phyloP scores from a whole-genome alignment of 2,888 invertebrate genomes.

The Ennomos quercinarius region DNA sequence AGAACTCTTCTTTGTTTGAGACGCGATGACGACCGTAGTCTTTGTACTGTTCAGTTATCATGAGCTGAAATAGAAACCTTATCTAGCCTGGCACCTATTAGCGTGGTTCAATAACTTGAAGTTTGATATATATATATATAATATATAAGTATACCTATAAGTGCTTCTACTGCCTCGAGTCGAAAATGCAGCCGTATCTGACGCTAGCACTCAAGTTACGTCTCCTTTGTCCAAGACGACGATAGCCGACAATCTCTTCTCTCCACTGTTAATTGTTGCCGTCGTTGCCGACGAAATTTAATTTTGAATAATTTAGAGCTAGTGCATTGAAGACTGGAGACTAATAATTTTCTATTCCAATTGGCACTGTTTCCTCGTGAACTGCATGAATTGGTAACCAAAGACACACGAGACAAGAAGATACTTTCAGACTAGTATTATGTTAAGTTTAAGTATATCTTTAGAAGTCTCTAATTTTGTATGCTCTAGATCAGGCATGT shows the following conservation, averaged over 20 bases:
- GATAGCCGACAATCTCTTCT: conserved; percentile 21
- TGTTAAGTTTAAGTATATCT: too few relatives aligned
- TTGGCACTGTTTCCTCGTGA: conserved; percentile 12
- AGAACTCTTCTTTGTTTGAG: too few relatives aligned
- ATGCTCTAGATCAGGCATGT: too few relatives aligned
- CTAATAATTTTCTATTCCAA: conserved; percentile 8
- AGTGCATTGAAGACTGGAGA: conserved; percentile 7
- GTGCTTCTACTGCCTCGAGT: conserved; percentile 10
- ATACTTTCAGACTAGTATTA: background rate
- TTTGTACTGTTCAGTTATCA: too few relatives aligned
- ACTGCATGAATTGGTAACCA: conserved; percentile 1
- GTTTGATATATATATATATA: too few relatives aligned
- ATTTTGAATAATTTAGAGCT: conserved; percentile 25
- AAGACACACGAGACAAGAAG: conserved; percentile 1
- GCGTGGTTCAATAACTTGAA: too few relatives aligned
- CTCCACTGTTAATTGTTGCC: background rate
- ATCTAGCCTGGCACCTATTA: too few relatives aligned
- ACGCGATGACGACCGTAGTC: too few relatives aligned
- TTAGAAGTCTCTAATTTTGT: too few relatives aligned
- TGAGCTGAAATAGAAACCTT: too few relatives aligned
- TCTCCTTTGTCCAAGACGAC: conserved; percentile 28
- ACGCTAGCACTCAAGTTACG: conserved; percentile 40
- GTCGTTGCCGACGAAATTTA: conserved; percentile 27
- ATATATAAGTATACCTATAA: too few relatives aligned
- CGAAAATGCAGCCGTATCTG: conserved; percentile 51